Base-by-base conservation (phyloP, 1,140 invertebrate species). In the Calliphora vicina region DNA sequence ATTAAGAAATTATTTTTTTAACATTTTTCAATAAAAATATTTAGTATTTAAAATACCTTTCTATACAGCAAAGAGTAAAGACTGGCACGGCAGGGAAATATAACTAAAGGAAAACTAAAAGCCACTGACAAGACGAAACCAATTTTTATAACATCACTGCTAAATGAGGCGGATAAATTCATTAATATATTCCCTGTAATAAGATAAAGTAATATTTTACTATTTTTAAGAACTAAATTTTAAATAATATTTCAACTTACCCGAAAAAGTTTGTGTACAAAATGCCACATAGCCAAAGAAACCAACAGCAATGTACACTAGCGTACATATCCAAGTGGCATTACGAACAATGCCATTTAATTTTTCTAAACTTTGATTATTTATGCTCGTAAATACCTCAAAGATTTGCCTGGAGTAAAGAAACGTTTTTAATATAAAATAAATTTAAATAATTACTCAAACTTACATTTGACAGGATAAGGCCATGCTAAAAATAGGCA, bases 221-320 rank as follows among this genome's bases (percentile, higher is more conserved):
- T 78, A 83, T 35, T 27, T 42, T 72, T 20, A 3, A 67, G 10
- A 20, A 1, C 5, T 57, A 15, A 43, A 45, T 85, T 20, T 73
- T 13, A 50, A 20, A 80, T 15, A 35, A 6, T 0, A n/a, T 35
- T 35, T 9, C 1, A 67, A 72, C 83, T 99, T 98, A 86, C 98
- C 98, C 93, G 91, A 83, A 89, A 96, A 94, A n/a, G 93, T 91
- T 86, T 95, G 93, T 83, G 94, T 94, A 84, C 94, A 95, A 92
- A 97, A 99, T 20, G 97, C 97, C 84, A 99, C 94, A 91, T 99
- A 99, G 9, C 98, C 98, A 91, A 99, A 98, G 87, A 98, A 94
- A 71, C 98, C 98, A 82, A 99, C 95, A 84, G 94, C 94, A 84
- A 96, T 93, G 86, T 97, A 96, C 15, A 98, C 95, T n/a, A 93